Evolutionary conservation across 2,888 invertebrate species (phyloP), one percentile per base, ranked within the genome.

Genomic region (Cryptus viduatorius): DNA sequence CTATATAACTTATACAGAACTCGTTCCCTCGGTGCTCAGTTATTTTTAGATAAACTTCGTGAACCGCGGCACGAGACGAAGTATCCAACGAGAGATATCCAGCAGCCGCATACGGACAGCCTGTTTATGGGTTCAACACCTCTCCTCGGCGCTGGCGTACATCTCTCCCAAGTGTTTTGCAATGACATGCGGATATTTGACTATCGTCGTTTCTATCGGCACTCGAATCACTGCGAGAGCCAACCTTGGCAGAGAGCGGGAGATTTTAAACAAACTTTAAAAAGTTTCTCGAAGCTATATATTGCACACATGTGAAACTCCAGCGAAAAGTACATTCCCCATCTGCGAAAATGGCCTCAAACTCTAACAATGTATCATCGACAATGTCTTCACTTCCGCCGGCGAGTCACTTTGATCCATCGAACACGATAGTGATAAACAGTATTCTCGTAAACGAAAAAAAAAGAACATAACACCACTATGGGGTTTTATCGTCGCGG

Each of bases 81-180:
- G 61, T 61, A 24, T 84, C 81, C 75, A 79, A 78, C 75, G 42
- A 56, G 44, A 78, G 69, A 67, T 79, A 73, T 81, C 69, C 82
- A 67, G 71, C 71, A 67, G 71, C 75, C 19, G 56, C 75, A 75
- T 65, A 73, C 69, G 56, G 84, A 64, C 19, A 48, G 69, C 88
- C 90, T 88, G 89, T 90, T 87, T 91, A 89, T 87, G 90, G 88
- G 91, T 89, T 90, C 90, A 90, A 89, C 91, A 90, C 88, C 90
- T 89, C 85, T 37, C 48, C 79, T 72, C 86, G 83, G 75, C 82
- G 82, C 79, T 69, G 76, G 24, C 29, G 50, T 50, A 71, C 42
- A 67, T 73, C 67, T 65, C 67, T 68, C 79, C 67, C 53, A 64
- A 46, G 24, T 46, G 14, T 75, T 61, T 29, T 65, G 46, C 42